Percentiles rank a stretch among this genome's conserved stretches.
phyloP scores from a whole-genome alignment of 2,888 invertebrate species.

The Zele albiditarsus region DNA sequence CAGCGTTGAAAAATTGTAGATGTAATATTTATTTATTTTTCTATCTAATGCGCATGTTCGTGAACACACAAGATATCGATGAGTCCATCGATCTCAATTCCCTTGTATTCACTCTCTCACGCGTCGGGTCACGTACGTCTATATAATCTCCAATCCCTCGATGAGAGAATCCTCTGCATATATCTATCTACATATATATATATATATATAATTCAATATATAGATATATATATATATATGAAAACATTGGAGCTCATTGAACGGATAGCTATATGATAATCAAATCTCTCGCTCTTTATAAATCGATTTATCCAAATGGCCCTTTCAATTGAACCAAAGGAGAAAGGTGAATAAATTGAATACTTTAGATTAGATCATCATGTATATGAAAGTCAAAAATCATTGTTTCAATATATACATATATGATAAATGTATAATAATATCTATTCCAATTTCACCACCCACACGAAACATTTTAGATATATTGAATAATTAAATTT shows the following conservation, averaged over 20 bases:
- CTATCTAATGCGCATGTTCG: background rate
- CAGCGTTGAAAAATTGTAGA: background rate
- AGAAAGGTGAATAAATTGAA: conserved; percentile 14
- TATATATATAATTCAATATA: background rate
- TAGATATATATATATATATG: too few species aligned
- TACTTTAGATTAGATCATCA: background rate
- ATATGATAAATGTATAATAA: background rate
- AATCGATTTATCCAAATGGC: conserved; percentile 18
- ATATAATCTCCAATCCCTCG: conserved; percentile 11
- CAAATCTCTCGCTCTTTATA: background rate
- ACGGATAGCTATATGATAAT: background rate
- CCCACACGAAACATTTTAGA: background rate
- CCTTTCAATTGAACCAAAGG: conserved; percentile 5
- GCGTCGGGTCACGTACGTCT: conserved; percentile 8
- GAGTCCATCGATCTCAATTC: conserved; percentile 19
- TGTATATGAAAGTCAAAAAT: background rate
- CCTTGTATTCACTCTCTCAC: conserved; percentile 24
- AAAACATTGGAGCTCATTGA: background rate
- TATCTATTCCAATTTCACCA: background rate
- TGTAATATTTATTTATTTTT: background rate
- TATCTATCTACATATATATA: background rate
- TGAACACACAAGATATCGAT: background rate
- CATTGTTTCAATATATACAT: background rate
- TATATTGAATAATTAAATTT: background rate
- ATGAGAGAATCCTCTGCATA: background rate